Conservation (phyloP, 2,113 vertebrate species). For the Siphamia tubifer region DNA sequence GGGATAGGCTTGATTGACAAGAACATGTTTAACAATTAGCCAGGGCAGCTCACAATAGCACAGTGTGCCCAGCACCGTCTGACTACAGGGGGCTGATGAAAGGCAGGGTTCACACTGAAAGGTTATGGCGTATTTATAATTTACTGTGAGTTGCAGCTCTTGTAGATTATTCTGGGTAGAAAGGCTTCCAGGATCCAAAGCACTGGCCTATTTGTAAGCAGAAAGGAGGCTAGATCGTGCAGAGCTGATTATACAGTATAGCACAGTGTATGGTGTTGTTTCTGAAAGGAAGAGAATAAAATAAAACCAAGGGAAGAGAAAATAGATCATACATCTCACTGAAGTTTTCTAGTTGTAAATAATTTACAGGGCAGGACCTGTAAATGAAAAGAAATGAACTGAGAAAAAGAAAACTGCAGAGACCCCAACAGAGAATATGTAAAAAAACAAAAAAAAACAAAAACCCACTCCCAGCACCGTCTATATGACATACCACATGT, state of each 20-base stretch:
- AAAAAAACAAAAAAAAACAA: no score
- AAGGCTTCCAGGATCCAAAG: slow-evolving; percentile 8
- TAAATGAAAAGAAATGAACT: slow-evolving; percentile 16
- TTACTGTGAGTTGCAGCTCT: slow-evolving; percentile 20
- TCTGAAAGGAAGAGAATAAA: slow-evolving; percentile 6
- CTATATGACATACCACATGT: not conserved
- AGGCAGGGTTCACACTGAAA: slow-evolving; percentile 40
- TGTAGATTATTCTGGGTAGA: slow-evolving; percentile 7
- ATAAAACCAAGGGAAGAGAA: not conserved
- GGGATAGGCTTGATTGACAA: slow-evolving; percentile 73
- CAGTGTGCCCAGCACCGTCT: slow-evolving; percentile 34
- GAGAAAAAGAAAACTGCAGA: slow-evolving; percentile 6
- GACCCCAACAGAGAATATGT: not conserved
- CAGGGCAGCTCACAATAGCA: slow-evolving; percentile 36
- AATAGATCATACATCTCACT: slow-evolving; percentile 20
- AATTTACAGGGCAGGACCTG: slow-evolving; percentile 14
- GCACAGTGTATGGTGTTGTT: not conserved
- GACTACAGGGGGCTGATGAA: slow-evolving; percentile 47
- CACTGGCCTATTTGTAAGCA: slow-evolving; percentile 9
- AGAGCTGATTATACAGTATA: slow-evolving; percentile 11
- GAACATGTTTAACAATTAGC: slow-evolving; percentile 78
- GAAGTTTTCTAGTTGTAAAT: slow-evolving; percentile 21
- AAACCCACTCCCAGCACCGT: not conserved
- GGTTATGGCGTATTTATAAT: slow-evolving; percentile 64
- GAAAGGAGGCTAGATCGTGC: not conserved